These are phyloP conservation scores for Apolygus lucorum DNA, from an alignment of 1,140 invertebrate genomes.

Conservation along the genomic window DNA sequence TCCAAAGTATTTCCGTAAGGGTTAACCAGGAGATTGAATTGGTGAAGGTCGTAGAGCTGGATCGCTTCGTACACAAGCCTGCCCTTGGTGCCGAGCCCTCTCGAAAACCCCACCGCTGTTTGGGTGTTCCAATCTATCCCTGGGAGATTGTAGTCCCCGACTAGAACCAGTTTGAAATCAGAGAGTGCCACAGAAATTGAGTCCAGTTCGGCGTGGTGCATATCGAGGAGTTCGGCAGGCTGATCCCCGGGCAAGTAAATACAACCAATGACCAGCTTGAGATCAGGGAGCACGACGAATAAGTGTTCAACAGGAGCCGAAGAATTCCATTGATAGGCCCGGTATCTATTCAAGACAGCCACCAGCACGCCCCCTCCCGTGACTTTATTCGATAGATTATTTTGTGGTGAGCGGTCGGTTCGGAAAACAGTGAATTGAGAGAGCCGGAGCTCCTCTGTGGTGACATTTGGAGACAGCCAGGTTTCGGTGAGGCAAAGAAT, in stretches of 20 bases:
- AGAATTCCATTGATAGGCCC: not conserved
- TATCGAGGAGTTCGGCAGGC: not conserved
- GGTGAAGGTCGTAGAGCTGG: not conserved
- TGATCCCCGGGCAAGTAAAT: not conserved
- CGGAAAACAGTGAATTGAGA: not conserved
- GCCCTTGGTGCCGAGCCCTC: not conserved
- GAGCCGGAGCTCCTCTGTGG: not conserved
- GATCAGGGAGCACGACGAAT: not conserved
- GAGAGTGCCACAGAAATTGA: not conserved
- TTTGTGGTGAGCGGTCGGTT: not conserved
- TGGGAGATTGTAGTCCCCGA: not conserved
- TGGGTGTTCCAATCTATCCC: not conserved
- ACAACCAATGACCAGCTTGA: not conserved
- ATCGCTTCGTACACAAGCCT: not conserved
- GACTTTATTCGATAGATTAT: not conserved
- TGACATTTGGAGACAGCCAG: not conserved
- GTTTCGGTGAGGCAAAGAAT: not conserved
- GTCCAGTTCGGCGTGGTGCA: not conserved
- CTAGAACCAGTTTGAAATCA: not conserved
- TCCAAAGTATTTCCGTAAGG: not conserved
- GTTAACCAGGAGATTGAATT: not conserved
- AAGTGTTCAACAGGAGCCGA: not conserved
- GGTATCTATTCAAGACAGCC: not conserved
- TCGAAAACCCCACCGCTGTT: not conserved
- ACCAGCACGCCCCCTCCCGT: not conserved